Evolutionary conservation across 2,888 invertebrate genomes (phyloP), one percentile per base, ranked within the genome.

Genomic region (Euspilapteryx auroguttella): DNA sequence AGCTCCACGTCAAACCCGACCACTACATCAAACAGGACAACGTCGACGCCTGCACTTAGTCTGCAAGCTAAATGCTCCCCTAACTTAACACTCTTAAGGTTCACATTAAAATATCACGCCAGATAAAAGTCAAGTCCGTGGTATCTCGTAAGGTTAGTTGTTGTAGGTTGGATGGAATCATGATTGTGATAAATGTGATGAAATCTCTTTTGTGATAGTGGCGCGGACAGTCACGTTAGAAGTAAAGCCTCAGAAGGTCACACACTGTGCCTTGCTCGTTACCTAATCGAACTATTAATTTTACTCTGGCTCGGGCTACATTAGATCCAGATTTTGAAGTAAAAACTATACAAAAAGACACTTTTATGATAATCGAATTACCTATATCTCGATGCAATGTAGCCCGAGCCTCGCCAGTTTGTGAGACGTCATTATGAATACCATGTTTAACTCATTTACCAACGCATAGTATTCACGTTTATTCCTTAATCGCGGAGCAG

Each of bases 1-100:
- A 83, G 52, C 78, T 80, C 39, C 76, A 69, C 54, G 44, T 71
- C 40, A 76, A 76, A 48, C 69, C 69, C 29, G 77, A 78, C 34
- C 63, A 63, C 38, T 68, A 62, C 56, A 53, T 76, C 37, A 73
- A 69, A 44, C 64, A 66, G 52, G 73, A 76, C 55, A 68, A 73
- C 58, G 63, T 78, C 26, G 76, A 77, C 53, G 73, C 75, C 12
- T 75, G 75, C 59, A 71, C 73, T 37, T 76, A 73, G 55, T 37
- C 25, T 35, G 27, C 30, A 31, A 30, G 14, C 13, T 10, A 20
- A n/a, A 10, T 23, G 3, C 12, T 8, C 32, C 14, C 34, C 38
- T 37, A 12, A 9, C 9, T 20, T 20, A 20, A 3, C 21, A 2
- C 21, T 20, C 9, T 14, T 26, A 26, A 12, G 17, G 10, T 26